Evolutionary conservation across 2,888 invertebrate species (phyloP), one percentile per base, ranked within the genome.

Genomic region (Augiades crinisus): DNA sequence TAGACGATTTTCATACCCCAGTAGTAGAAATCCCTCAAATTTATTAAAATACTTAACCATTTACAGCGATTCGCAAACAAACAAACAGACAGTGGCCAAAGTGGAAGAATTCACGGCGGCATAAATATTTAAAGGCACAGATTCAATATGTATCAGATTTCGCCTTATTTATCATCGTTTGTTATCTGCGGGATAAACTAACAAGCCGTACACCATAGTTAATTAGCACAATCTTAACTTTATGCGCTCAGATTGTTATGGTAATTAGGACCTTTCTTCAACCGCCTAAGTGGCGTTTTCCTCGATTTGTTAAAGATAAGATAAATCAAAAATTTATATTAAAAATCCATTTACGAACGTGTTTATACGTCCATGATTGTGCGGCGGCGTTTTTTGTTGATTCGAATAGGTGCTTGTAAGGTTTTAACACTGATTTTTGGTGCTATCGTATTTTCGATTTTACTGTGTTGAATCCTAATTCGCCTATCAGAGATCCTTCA

Each of bases 181-280:
- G 59, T 63, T 74, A 70, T 71, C 71, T 56, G 5, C 21, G 22
- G 67, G 73, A 78, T 77, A 75, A 75, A 65, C 65, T 65, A 68
- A 74, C 72, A 74, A 65, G 67, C 68, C 61, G 57, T 66, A 66
- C 65, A 66, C 71, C 75, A 75, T 69, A 73, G 75, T 86, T 86
- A 87, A 87, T 87, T 87, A 86, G 78, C 80, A 75, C 78, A 80
- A 82, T 83, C 85, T 81, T 71, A 78, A 81, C 72, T 86, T 85
- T 86, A 87, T 87, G 81, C 83, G 76, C 70, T 62, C 70, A 80
- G 88, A 87, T 88, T 84, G 81, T 70, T 80, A 87, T 86, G 86
- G 76, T 81, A 87, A 87, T 86, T 72, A 66, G 67, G 63, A 65
- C 73, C 71, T 72, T 74, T 63, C 64, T 59, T 61, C 59, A 53